Evolutionary conservation across 1,140 invertebrate species (phyloP), one percentile per base, ranked within the genome.

Genomic region (Drosophila simulans): DNA sequence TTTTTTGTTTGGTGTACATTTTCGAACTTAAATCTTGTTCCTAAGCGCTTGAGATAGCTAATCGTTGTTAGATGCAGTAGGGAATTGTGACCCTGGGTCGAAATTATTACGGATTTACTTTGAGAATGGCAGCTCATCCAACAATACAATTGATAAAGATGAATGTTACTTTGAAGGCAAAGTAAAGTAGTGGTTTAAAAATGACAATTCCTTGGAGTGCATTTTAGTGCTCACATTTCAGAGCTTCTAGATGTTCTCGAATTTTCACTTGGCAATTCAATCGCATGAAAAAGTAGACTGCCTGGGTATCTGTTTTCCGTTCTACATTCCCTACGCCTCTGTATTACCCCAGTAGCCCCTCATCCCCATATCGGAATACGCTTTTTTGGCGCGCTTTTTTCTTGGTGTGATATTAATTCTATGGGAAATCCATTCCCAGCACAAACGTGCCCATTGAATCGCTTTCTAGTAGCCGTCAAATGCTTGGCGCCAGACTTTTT

Each of bases 331-430:
- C 25, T 31, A n/a, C 39, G 17, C 42, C 37, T 34, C 17, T 60
- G 53, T 51, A 25, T 40, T 20, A 22, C 4, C 1, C 40, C 25
- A 0, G 25, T 27, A 27, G 5, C 25, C 10, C 43, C 25, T 37
- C 27, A 35, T 37, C 59, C 54, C 17, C 12, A 34, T 31, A 20
- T 25, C 43, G 3, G 8, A 48, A 15, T 8, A 10, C 31, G 11
- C 48, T 34, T 55, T 62, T 63, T 46, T 22, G 31, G 31, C 15
- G 71, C 27, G 52, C 35, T 75, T 55, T 75, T 76, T 48, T 64
- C 66, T 77, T 77, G 65, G 82, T 74, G 76, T 85, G 73, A 86
- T 85, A 86, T 85, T 85, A 85, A 85, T 85, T 88, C 83, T 74
- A 85, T 85, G 81, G 71, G 80, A 88, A 85, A 86, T 80, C 80